Evolutionary conservation across 2,888 invertebrate genomes (phyloP).

Genomic region (Ypsolopha scabrella): DNA sequence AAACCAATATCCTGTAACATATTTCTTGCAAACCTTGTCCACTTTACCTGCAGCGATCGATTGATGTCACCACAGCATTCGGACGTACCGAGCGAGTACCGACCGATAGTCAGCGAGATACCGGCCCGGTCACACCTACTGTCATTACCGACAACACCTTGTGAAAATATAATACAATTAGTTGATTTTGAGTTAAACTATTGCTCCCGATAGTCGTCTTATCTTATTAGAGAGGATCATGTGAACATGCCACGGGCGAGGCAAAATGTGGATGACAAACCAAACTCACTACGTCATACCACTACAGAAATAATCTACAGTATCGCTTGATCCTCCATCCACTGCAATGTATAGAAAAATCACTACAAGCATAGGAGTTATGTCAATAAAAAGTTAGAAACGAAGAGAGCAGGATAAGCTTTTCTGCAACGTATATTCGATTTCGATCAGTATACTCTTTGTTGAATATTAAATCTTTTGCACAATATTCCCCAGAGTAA

Average conservation of each 20-base stretch:
- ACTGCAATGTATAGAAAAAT: slow-evolving; percentile 32
- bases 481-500: slow-evolving; percentile 25
- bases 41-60: slow-evolving; percentile 58
- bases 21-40: slow-evolving; percentile 58
- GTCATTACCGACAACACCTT: slow-evolving; percentile 70
- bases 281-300: slow-evolving; percentile 47
- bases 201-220: slow-evolving; percentile 45
- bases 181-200: slow-evolving; percentile 64
- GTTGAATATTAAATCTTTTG: slow-evolving; percentile 35
- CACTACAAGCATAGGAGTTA: slow-evolving; percentile 52
- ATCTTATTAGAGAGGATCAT: slow-evolving; percentile 50
- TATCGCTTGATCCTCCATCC: slow-evolving; percentile 44
- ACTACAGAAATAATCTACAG: slow-evolving; percentile 44
- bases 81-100: slow-evolving; percentile 39
- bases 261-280: slow-evolving; percentile 36
- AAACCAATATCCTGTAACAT: slow-evolving; percentile 49
- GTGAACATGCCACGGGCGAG: slow-evolving; percentile 28
- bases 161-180: slow-evolving; percentile 69
- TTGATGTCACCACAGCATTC: slow-evolving; percentile 45
- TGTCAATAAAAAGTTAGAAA: slow-evolving; percentile 21
- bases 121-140: slow-evolving; percentile 66
- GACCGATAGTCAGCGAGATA: slow-evolving; percentile 58
- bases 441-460: slow-evolving; percentile 48
- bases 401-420: slow-evolving; percentile 48
- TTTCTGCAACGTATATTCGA: slow-evolving; percentile 14